Evolutionary conservation across 2,113 vertebrate species (phyloP).

Genomic region (Seriola dumerili): DNA sequence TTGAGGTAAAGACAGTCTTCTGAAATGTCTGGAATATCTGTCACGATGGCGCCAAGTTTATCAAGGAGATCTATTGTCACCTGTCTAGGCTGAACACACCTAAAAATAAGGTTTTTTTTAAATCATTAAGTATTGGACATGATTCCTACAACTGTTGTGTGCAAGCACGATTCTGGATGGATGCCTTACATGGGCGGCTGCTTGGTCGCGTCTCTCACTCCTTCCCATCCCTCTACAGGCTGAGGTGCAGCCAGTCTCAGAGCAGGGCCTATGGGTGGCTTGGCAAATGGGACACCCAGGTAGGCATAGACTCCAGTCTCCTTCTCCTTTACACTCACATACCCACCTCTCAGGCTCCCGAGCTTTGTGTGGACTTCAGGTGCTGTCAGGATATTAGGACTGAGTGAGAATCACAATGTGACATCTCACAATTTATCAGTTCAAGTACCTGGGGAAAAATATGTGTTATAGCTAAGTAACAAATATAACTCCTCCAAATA

Average conservation of each 20-base stretch:
- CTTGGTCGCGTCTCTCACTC: slow-evolving; percentile 85
- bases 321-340: slow-evolving; percentile 79
- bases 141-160: not conserved
- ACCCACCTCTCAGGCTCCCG: slow-evolving; percentile 66
- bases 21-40: slow-evolving; percentile 70
- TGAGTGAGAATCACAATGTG: not conserved
- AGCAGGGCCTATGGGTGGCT: slow-evolving; percentile 84
- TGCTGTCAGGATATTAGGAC: slow-evolving; percentile 41
- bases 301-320: slow-evolving; percentile 82
- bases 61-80: rapidly evolving
- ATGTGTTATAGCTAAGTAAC: not conserved
- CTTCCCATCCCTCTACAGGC: slow-evolving; percentile 85
- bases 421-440: not conserved
- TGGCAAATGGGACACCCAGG: slow-evolving; percentile 91
- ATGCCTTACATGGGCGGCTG: slow-evolving; percentile 85
- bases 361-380: slow-evolving; percentile 81
- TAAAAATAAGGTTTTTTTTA: slow-evolving; percentile 46
- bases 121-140: not conserved
- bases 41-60: rapidly evolving
- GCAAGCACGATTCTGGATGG: not conserved
- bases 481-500: not conserved
- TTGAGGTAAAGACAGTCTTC: slow-evolving; percentile 87
- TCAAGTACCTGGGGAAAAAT: rapidly evolving
- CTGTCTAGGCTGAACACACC: slow-evolving; percentile 75
- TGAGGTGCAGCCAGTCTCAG: slow-evolving; percentile 88